Evolutionary conservation across 2,797 vertebrate species (phyloP).

Genomic region (Micromesistius poutassou): DNA sequence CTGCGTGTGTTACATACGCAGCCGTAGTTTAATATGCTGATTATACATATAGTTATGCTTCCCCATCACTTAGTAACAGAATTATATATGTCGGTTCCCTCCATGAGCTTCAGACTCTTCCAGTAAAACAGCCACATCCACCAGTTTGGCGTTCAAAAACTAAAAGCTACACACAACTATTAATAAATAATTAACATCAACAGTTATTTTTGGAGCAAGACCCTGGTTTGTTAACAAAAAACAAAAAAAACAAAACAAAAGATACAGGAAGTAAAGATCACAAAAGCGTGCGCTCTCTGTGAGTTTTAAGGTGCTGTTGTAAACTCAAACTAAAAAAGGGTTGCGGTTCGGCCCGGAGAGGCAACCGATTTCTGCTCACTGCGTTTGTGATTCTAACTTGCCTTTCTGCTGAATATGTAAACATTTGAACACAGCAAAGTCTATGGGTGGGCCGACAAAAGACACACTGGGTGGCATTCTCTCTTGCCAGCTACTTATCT

Average conservation of each 20-base stretch:
- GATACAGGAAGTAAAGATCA: slow-evolving; percentile 72
- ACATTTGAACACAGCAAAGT: slow-evolving; percentile 76
- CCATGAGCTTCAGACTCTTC: slow-evolving; percentile 66
- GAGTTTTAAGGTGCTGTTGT: slow-evolving; percentile 82
- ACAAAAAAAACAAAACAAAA: background rate
- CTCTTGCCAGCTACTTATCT: slow-evolving; percentile 43
- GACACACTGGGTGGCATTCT: slow-evolving; percentile 62
- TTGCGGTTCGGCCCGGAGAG: slow-evolving; percentile 45
- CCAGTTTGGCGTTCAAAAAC: slow-evolving; percentile 67
- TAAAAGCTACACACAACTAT: slow-evolving; percentile 70
- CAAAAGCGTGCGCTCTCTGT: slow-evolving; percentile 73
- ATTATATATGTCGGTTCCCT: slow-evolving; percentile 78
- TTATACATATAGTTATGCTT: slow-evolving; percentile 52
- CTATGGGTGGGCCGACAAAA: slow-evolving; percentile 52
- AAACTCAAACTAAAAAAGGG: slow-evolving; percentile 66
- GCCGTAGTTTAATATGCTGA: slow-evolving; percentile 58
- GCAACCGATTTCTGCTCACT: slow-evolving; percentile 62
- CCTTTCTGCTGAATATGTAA: slow-evolving; percentile 78
- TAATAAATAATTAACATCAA: slow-evolving; percentile 76
- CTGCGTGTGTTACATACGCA: slow-evolving; percentile 61
- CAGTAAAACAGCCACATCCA: slow-evolving; percentile 73
- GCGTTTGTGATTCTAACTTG: slow-evolving; percentile 73
- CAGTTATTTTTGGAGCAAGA: slow-evolving; percentile 76
- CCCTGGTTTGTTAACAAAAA: slow-evolving; percentile 71
- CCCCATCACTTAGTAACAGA: slow-evolving; percentile 57